phyloP scores from a whole-genome alignment of 2,113 vertebrate species.

The Edolisoma coerulescens region DNA sequence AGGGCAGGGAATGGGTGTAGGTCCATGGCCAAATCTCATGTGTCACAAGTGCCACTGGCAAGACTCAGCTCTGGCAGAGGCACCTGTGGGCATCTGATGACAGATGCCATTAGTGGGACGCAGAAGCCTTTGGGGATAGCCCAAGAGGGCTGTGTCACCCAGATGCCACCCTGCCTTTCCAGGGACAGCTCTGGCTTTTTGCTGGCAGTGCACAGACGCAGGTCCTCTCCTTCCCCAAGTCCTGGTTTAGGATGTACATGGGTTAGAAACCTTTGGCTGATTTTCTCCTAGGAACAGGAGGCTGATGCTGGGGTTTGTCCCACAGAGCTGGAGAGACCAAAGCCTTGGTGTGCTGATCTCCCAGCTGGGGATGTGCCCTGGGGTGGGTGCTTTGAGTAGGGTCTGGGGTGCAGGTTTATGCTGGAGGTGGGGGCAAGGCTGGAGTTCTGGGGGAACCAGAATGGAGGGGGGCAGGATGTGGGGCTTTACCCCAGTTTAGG shows the following conservation, averaged over 20 bases:
- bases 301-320: neutral
- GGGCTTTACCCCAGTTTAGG: neutral
- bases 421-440: neutral
- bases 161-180: neutral
- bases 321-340: neutral
- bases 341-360: neutral
- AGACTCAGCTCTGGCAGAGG: neutral
- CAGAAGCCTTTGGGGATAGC: neutral
- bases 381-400: neutral
- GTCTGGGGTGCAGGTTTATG: neutral
- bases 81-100: neutral
- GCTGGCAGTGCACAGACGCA: neutral
- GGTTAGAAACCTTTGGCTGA: neutral
- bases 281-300: neutral
- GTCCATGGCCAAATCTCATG: no score
- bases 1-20: neutral
- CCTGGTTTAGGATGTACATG: neutral
- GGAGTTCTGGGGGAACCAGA: neutral
- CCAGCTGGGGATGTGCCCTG: neutral
- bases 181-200: neutral
- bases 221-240: neutral
- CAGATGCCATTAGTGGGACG: fast-evolving
- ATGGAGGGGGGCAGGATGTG: neutral
- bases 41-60: neutral
- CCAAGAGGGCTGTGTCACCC: neutral